Base-by-base conservation (phyloP, 35 echinoderm and acorn worm species). In the Amphiura filiformis region DNA sequence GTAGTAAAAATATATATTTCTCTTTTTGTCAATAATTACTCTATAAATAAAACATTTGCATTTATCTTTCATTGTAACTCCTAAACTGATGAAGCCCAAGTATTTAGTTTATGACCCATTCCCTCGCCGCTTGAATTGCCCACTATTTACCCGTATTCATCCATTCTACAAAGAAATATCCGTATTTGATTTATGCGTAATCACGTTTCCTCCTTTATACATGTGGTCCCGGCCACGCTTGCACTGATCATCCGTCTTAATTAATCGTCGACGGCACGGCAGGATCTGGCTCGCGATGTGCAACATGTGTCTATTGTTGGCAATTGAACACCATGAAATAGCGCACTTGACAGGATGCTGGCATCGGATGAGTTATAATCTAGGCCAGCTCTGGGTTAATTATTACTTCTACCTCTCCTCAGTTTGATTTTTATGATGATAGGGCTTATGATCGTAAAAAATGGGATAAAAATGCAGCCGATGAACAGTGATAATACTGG, bases 111-210 rank as follows among this genome's bases (percentile, higher is more conserved):
- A 70, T n/a, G 61, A 70, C 61, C 61, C 28, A 70, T 70, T 70
- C 61, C 61, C 61, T 15, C 7, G 61, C 28, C 61, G 26, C 11
- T 70, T 70, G 61, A n/a, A 70, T 70, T 26, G 61, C 2, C 28
- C 15, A 70, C 61, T 70, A 30, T 70, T 18, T 70, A n/a, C 61
- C 15, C 9, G 26, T 70, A 15, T n/a, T 70, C 61, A 15, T n/a
- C 11, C 28, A 70, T n/a, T n/a, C 7, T 70, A 70, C 36, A 34
- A 85, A 61, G 83, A 85, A 85, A 85, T 37, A 85, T 85, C 83
- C 64, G 61, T 61, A 37, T 65, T 85, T 85, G 83, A 85, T 85
- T 85, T 85, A 85, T 85, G 83, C 83, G 56, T 28, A 61, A 56
- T 85, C 83, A 85, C 83, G 83, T 61, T 70, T 70, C 61, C 61